phyloP scores from a whole-genome alignment of 2,888 invertebrate species.

The Chaitophorus viminalis region DNA sequence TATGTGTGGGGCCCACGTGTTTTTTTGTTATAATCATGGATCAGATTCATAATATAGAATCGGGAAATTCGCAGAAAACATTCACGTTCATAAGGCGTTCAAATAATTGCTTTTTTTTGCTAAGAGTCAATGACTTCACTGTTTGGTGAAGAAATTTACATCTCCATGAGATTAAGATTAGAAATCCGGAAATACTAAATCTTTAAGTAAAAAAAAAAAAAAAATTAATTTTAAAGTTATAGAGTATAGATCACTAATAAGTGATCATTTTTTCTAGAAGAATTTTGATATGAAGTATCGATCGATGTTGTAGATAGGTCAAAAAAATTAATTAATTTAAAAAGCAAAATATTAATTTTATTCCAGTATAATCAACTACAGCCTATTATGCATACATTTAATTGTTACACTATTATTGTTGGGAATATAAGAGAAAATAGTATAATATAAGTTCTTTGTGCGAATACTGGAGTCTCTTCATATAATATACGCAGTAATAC shows the following conservation, averaged over 20 bases:
- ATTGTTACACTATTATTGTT: neutral
- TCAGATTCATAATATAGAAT: neutral
- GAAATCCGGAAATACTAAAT: neutral
- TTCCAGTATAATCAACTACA: neutral
- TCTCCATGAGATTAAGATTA: neutral
- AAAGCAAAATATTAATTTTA: neutral
- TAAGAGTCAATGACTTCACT: neutral
- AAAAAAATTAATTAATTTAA: too few species aligned
- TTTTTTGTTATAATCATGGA: slow-evolving; percentile 10
- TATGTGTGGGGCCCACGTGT: neutral
- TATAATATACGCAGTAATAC: neutral
- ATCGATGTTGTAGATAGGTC: too few species aligned
- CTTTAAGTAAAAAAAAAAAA: neutral
- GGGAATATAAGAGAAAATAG: neutral
- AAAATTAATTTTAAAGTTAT: too few species aligned
- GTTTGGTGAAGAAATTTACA: neutral
- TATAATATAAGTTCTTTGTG: neutral
- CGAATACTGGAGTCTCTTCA: slow-evolving; percentile 17
- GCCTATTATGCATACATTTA: neutral
- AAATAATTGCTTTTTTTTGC: neutral
- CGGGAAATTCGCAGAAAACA: slow-evolving; percentile 6
- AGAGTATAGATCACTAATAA: too few species aligned
- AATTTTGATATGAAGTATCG: too few species aligned
- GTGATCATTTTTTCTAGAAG: too few species aligned
- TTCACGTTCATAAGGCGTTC: neutral